Evolutionary conservation across 2,888 invertebrate genomes (phyloP).

Genomic region (Galerucella calmariensis): DNA sequence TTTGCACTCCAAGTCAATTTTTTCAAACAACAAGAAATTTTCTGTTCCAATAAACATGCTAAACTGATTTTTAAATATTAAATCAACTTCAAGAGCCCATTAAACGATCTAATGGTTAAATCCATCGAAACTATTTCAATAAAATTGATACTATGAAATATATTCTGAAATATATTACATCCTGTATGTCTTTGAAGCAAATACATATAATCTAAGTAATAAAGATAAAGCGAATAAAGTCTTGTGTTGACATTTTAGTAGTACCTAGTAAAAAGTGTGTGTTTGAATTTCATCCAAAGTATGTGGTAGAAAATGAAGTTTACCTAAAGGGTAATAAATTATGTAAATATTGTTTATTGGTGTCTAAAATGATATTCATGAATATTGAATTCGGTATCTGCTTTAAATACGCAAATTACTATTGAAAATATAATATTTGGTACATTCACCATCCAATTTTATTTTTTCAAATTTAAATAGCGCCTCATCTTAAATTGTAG

Average conservation of each 20-base stretch:
- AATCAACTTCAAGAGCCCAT: not conserved
- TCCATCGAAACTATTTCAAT: not conserved
- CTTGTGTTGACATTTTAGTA: slow-evolving; percentile 44
- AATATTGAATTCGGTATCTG: slow-evolving; percentile 6
- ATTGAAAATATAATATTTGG: too few relatives aligned
- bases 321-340: slow-evolving; percentile 33
- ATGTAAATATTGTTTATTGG: slow-evolving; percentile 37
- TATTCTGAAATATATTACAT: slow-evolving; percentile 47
- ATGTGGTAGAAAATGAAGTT: slow-evolving; percentile 38
- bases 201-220: slow-evolving; percentile 47
- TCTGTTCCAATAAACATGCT: not conserved
- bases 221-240: slow-evolving; percentile 52
- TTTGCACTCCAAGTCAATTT: too few relatives aligned
- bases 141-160: slow-evolving; percentile 36
- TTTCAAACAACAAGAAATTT: too few relatives aligned
- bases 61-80: not conserved
- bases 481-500: too few relatives aligned
- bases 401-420: not conserved
- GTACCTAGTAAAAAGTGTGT: slow-evolving; percentile 35
- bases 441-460: too few relatives aligned
- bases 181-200: slow-evolving; percentile 50
- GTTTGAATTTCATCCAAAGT: slow-evolving; percentile 42
- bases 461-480: too few relatives aligned
- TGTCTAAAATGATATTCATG: slow-evolving; percentile 14
- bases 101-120: not conserved